A percentile compares a stretch with the other conserved stretches of the same genome.
Conservation (phyloP, 2,888 invertebrate genomes). For the Axea sp. region DNA sequence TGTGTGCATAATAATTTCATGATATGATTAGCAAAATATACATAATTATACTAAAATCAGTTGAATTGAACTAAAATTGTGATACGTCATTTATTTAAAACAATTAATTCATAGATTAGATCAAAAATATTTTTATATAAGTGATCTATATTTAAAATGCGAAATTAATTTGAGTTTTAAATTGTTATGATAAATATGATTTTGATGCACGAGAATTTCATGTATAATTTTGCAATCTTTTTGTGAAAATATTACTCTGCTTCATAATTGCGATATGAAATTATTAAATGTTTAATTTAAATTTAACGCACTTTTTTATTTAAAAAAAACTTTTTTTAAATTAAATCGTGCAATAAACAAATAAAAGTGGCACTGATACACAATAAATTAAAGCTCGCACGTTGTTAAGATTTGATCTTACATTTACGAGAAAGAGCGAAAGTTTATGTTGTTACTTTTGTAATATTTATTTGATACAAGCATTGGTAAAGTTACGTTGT, state of each 20-base stretch:
- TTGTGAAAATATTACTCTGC: not conserved
- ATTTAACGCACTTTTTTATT: too few relatives aligned
- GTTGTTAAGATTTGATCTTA: conserved; percentile 47
- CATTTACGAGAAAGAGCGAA: conserved; percentile 46
- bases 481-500: conserved; percentile 29
- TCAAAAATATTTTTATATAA: too few relatives aligned
- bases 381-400: not conserved
- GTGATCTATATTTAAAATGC: too few relatives aligned
- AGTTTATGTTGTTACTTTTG: conserved; percentile 56
- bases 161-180: too few relatives aligned
- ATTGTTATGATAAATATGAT: too few relatives aligned
- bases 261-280: not conserved
- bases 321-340: conserved; percentile 7
- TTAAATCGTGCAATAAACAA: conserved; percentile 38
- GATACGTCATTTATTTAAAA: too few relatives aligned
- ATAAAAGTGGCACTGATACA: too few relatives aligned
- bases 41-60: not conserved
- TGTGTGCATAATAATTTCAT: conserved; percentile 36
- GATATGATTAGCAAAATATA: conserved; percentile 4
- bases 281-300: too few relatives aligned
- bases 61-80: too few relatives aligned
- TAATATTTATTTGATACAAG: conserved; percentile 49
- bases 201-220: too few relatives aligned
- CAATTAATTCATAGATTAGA: too few relatives aligned
- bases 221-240: not conserved